phyloP scores from a whole-genome alignment of 2,888 invertebrate species.

The Synanthedon formicaeformis region DNA sequence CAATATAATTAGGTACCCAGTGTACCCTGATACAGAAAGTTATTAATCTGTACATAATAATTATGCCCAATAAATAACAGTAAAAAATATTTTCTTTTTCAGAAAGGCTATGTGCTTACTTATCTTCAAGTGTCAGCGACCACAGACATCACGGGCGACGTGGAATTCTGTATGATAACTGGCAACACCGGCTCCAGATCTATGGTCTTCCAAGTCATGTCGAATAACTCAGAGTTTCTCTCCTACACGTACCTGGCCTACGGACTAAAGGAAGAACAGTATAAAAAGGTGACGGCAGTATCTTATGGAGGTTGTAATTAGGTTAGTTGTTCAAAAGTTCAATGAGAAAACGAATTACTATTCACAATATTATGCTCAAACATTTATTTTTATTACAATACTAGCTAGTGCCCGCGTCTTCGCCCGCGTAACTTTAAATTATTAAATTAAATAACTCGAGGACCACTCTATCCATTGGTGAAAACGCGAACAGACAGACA shows the following conservation, averaged over 20 bases:
- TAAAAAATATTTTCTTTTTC: constrained; percentile 9
- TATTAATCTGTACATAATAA: background rate
- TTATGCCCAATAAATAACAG: background rate
- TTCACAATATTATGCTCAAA: too few species aligned
- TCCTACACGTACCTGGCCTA: constrained; percentile 45
- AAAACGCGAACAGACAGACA: too few species aligned
- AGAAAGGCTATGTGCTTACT: constrained; percentile 49
- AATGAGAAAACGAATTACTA: too few species aligned
- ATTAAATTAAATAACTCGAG: too few species aligned
- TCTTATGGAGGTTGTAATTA: constrained; percentile 19
- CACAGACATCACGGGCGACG: constrained; percentile 31
- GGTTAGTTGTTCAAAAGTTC: constrained; percentile 21
- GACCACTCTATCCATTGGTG: too few species aligned
- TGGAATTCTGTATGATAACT: constrained; percentile 38
- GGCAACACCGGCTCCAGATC: constrained; percentile 39
- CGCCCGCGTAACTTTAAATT: too few species aligned
- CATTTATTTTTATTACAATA: too few species aligned
- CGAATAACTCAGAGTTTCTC: constrained; percentile 54
- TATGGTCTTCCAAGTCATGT: constrained; percentile 50
- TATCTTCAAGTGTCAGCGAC: constrained; percentile 46
- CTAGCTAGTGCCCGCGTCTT: too few species aligned
- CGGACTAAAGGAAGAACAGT: constrained; percentile 50
- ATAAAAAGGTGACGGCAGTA: constrained; percentile 51
- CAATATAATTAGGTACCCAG: too few species aligned
- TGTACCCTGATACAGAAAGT: too few species aligned